Evolutionary conservation across 2,888 invertebrate species (phyloP).

Genomic region (Himalopsyche kuldschensis): DNA sequence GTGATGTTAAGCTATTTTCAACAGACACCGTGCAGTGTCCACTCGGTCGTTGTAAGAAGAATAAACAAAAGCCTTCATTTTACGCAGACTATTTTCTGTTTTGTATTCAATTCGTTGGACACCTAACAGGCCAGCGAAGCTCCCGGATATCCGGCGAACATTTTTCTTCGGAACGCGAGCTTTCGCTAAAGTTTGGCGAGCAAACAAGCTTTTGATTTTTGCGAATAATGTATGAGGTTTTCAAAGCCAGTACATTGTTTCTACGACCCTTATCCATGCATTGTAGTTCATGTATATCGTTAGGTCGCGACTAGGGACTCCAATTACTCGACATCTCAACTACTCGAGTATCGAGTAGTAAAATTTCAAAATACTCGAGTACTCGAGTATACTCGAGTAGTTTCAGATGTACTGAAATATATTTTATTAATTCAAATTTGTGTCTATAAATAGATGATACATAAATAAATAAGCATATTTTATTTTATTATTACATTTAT

Average conservation of each 20-base stretch:
- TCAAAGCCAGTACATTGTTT: background rate
- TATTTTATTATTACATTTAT: no score
- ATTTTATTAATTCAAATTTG: no score
- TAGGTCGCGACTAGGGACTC: background rate
- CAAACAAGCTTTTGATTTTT: constrained; percentile 37
- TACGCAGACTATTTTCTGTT: background rate
- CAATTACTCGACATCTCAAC: no score
- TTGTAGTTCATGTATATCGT: background rate
- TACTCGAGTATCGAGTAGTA: no score
- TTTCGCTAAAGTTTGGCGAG: constrained; percentile 16
- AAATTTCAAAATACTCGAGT: no score
- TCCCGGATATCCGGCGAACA: constrained; percentile 31
- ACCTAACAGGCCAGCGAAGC: constrained; percentile 8
- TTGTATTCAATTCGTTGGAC: background rate
- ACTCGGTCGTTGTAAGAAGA: background rate
- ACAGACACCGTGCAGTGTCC: background rate
- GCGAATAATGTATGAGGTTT: constrained; percentile 13
- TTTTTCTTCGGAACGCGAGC: constrained; percentile 26
- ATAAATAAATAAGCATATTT: no score
- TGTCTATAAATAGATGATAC: no score
- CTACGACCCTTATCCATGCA: background rate
- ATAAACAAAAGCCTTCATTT: background rate
- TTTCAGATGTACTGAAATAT: no score
- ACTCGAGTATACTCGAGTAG: no score
- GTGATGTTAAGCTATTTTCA: background rate